A percentile compares a stretch with the other conserved stretches of the same genome.
phyloP scores from a whole-genome alignment of 2,113 vertebrate species.

The Chlamydotis undulata region DNA sequence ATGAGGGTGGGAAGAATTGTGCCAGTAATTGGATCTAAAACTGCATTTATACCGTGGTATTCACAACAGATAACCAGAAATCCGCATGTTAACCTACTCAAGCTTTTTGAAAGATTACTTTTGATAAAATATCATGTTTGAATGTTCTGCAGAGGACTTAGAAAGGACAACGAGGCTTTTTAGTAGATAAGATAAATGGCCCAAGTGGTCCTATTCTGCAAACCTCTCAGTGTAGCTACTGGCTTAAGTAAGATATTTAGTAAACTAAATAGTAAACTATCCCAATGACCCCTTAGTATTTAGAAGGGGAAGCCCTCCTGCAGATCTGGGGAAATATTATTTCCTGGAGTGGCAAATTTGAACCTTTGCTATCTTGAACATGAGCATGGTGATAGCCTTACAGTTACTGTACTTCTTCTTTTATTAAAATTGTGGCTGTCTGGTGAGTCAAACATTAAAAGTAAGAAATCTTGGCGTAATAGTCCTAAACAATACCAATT shows the following conservation, averaged over 20 bases:
- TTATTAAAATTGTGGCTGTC: background rate
- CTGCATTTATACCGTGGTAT: background rate
- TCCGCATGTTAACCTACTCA: background rate
- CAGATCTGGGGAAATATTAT: background rate
- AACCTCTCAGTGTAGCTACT: background rate
- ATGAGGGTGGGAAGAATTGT: background rate
- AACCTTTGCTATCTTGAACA: background rate
- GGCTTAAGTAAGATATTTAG: background rate
- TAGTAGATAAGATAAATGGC: background rate
- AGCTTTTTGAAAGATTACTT: background rate
- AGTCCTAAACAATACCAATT: background rate
- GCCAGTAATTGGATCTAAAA: background rate
- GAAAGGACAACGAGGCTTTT: background rate
- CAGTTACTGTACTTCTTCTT: background rate
- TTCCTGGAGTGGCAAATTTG: background rate
- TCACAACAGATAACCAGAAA: background rate
- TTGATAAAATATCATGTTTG: background rate
- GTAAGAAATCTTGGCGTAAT: background rate
- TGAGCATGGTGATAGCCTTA: background rate
- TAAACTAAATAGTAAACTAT: background rate
- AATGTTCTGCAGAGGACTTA: background rate
- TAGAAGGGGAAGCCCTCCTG: background rate
- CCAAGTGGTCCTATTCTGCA: background rate
- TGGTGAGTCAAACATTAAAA: background rate
- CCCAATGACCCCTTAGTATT: background rate